A percentile compares a stretch with the other conserved stretches of the same genome.
Evolutionary conservation across 2,113 vertebrate genomes (phyloP).

Genomic region (Chauna torquata): DNA sequence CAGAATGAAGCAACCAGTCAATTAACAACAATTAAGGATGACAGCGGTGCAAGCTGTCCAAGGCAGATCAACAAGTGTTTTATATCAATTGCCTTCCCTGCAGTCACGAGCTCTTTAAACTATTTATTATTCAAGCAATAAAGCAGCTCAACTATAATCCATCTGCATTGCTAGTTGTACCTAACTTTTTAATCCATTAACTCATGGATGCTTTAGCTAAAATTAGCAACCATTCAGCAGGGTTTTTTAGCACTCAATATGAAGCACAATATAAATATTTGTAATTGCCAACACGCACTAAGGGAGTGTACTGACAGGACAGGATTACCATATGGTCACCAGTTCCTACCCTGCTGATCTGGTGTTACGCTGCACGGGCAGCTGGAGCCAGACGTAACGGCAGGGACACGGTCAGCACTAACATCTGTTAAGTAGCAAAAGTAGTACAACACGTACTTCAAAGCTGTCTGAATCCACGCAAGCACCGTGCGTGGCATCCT

Average conservation of each 20-base stretch:
- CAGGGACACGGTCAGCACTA: background rate
- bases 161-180: background rate
- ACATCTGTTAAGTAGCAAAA: background rate
- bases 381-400: accelerated
- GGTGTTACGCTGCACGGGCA: accelerated
- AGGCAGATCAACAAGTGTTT: background rate
- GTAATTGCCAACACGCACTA: background rate
- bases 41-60: background rate
- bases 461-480: background rate
- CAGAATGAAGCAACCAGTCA: background rate
- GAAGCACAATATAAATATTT: background rate
- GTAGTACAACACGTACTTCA: background rate
- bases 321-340: background rate
- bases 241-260: background rate
- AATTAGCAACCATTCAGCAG: background rate
- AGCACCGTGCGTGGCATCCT: background rate
- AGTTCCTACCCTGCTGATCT: background rate
- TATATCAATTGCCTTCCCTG: background rate
- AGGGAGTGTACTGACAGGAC: background rate
- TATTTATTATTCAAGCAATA: background rate
- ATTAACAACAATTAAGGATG: background rate
- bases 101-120: background rate
- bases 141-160: background rate
- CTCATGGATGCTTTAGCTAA: background rate
- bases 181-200: background rate